A percentile compares a stretch with the other conserved stretches of the same genome.
Conservation (phyloP, 2,888 invertebrate genomes). For the Pammene aurita region DNA sequence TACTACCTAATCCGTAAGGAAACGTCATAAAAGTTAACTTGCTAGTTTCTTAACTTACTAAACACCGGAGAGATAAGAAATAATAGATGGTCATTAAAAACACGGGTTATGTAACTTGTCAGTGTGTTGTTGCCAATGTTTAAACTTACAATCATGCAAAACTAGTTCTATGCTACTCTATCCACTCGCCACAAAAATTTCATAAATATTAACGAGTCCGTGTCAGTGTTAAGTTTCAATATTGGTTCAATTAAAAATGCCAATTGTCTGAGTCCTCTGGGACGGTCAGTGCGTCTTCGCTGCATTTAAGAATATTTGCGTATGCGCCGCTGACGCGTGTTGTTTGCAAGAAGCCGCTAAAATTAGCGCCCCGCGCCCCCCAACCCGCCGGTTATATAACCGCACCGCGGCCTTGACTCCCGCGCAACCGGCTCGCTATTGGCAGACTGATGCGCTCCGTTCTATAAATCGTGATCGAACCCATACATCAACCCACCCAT, state of each 20-base stretch:
- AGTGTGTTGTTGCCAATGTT: slow-evolving; percentile 18
- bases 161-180: slow-evolving; percentile 18
- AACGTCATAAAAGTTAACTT: slow-evolving; percentile 32
- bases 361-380: slow-evolving; percentile 71
- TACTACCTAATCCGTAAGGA: slow-evolving; percentile 19
- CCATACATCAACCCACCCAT: slow-evolving; percentile 40
- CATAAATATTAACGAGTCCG: neutral
- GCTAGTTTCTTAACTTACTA: slow-evolving; percentile 28
- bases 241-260: slow-evolving; percentile 16
- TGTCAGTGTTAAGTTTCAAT: neutral
- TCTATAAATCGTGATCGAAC: slow-evolving; percentile 40
- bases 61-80: slow-evolving; percentile 35
- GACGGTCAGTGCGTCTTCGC: slow-evolving; percentile 4
- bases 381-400: slow-evolving; percentile 73
- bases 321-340: slow-evolving; percentile 59
- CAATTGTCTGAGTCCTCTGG: slow-evolving; percentile 18
- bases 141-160: neutral
- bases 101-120: slow-evolving; percentile 33
- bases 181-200: neutral
- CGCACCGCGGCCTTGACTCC: slow-evolving; percentile 81
- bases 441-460: slow-evolving; percentile 52
- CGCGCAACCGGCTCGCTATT: slow-evolving; percentile 69
- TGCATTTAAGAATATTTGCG: slow-evolving; percentile 51
- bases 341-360: slow-evolving; percentile 76
- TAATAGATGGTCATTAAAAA: slow-evolving; percentile 24